Conservation (phyloP, 1,140 invertebrate genomes). For the Caenorhabditis inopinata region DNA sequence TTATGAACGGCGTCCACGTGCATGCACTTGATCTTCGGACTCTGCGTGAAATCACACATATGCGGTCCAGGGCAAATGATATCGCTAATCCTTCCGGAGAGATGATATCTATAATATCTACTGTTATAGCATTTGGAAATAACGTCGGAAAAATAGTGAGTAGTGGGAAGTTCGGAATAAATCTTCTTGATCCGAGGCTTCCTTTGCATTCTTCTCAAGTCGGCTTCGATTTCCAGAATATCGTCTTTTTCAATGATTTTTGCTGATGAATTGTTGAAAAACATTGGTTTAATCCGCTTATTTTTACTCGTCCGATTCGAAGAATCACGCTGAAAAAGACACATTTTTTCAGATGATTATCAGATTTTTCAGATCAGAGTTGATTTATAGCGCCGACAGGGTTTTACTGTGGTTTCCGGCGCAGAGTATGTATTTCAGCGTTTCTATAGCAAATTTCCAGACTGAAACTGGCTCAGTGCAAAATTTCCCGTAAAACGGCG, state of each 20-base stretch:
- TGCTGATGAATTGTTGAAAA: too few relatives aligned
- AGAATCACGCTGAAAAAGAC: background rate
- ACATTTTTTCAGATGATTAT: too few relatives aligned
- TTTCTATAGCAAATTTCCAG: too few relatives aligned
- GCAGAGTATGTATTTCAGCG: too few relatives aligned
- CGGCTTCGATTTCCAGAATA: background rate
- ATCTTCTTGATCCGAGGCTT: too few relatives aligned
- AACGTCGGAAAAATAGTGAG: background rate
- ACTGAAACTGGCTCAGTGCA: too few relatives aligned
- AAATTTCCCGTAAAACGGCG: too few relatives aligned
- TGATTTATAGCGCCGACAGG: too few relatives aligned
- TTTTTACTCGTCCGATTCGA: background rate
- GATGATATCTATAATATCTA: background rate
- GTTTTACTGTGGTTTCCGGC: too few relatives aligned
- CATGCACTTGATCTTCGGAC: background rate
- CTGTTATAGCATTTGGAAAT: background rate
- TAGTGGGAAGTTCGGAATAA: background rate
- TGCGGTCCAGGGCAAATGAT: conserved; percentile 23
- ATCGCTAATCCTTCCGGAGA: background rate
- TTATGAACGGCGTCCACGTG: background rate
- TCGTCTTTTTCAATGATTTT: background rate
- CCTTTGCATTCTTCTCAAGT: background rate
- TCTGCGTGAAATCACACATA: background rate
- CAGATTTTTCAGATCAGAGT: too few relatives aligned
- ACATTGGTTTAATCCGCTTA: background rate